Conservation (phyloP, 1,140 invertebrate species). For the Glossosoma conforme region DNA sequence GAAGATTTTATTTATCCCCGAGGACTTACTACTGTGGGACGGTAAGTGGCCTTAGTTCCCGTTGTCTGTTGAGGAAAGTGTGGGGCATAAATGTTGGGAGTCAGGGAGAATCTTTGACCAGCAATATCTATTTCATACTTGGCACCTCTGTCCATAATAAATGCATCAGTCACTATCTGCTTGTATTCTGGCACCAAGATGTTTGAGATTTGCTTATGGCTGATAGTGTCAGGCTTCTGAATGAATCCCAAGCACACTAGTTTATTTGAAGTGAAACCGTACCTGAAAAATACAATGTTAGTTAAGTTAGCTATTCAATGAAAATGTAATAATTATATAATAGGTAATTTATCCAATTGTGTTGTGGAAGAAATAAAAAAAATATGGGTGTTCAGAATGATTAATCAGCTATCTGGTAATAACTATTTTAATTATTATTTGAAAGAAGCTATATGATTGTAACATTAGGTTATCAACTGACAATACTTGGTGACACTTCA, state of each 20-base stretch:
- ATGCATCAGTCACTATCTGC: slow-evolving; percentile 56
- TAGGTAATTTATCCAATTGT: too few relatives aligned
- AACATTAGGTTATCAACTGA: too few relatives aligned
- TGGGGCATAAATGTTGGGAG: slow-evolving; percentile 57
- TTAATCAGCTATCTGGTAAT: too few relatives aligned
- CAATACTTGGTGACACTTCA: too few relatives aligned
- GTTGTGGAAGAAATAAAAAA: too few relatives aligned
- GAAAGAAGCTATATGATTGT: too few relatives aligned
- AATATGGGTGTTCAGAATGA: too few relatives aligned
- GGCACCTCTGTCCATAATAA: slow-evolving; percentile 55
- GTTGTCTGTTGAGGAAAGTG: slow-evolving; percentile 10
- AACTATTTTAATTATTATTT: too few relatives aligned
- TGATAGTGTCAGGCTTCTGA: slow-evolving; percentile 38
- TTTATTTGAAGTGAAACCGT: slow-evolving; percentile 60
- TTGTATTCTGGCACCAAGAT: slow-evolving; percentile 31
- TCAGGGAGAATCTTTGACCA: slow-evolving; percentile 56
- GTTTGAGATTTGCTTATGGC: slow-evolving; percentile 7
- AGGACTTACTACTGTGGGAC: slow-evolving; percentile 28
- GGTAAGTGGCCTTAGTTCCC: slow-evolving; percentile 16
- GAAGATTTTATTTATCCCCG: too few relatives aligned
- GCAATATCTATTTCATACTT: slow-evolving; percentile 65
- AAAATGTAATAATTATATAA: too few relatives aligned
- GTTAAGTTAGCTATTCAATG: too few relatives aligned
- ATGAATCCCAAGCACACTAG: slow-evolving; percentile 65
- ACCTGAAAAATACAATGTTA: slow-evolving; percentile 49